Conservation (phyloP, 2,888 invertebrate species). For the Palloptera scutellata region DNA sequence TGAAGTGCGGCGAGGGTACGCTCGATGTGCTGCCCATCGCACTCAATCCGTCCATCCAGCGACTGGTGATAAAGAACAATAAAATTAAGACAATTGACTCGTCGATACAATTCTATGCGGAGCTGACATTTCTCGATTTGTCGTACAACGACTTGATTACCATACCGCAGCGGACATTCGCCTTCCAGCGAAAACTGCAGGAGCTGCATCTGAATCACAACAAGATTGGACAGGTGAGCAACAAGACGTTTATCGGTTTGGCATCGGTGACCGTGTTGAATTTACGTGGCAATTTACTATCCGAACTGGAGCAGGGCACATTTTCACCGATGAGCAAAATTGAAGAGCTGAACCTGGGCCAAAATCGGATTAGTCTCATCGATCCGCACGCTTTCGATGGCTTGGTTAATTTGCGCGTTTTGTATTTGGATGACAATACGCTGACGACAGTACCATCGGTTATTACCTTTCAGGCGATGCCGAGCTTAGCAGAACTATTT, state of each 20-base stretch:
- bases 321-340: slow-evolving; percentile 79
- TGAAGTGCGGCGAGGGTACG: slow-evolving; percentile 84
- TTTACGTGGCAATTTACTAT: slow-evolving; percentile 81
- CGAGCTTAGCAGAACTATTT: slow-evolving; percentile 83
- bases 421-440: slow-evolving; percentile 86
- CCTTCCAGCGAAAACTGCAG: slow-evolving; percentile 81
- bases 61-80: slow-evolving; percentile 84
- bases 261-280: slow-evolving; percentile 81
- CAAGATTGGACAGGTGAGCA: slow-evolving; percentile 81
- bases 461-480: slow-evolving; percentile 74
- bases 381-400: slow-evolving; percentile 81
- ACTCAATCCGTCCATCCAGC: slow-evolving; percentile 87
- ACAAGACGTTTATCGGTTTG: slow-evolving; percentile 81
- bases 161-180: slow-evolving; percentile 81
- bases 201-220: slow-evolving; percentile 86
- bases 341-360: slow-evolving; percentile 85
- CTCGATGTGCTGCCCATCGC: slow-evolving; percentile 90
- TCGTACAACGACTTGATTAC: slow-evolving; percentile 85
- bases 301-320: slow-evolving; percentile 77
- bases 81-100: slow-evolving; percentile 89
- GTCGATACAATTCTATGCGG: slow-evolving; percentile 87
- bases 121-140: slow-evolving; percentile 84
- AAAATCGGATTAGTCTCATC: slow-evolving; percentile 83
- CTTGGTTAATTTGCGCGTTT: slow-evolving; percentile 76
- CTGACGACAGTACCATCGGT: slow-evolving; percentile 78